Percentiles rank a stretch among this genome's conserved stretches.
Conservation (phyloP, 2,888 invertebrate species). For the Argyresthia albistria region DNA sequence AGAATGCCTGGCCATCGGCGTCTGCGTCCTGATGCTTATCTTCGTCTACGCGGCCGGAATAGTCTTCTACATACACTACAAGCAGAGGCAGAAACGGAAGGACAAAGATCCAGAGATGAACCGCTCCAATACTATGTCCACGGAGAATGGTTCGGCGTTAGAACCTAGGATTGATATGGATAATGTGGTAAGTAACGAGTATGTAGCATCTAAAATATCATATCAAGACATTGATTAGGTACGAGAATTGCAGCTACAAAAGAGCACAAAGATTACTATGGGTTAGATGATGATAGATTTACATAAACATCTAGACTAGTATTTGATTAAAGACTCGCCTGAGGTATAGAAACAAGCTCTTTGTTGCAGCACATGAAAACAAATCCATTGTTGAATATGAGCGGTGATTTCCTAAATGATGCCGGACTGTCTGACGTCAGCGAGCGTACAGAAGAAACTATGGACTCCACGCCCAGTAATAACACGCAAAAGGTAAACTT, state of each 20-base stretch:
- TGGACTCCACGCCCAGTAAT: conserved; percentile 36
- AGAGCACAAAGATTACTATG: too few species aligned
- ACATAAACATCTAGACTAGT: too few species aligned
- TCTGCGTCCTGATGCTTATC: conserved; percentile 83
- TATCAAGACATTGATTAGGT: not conserved
- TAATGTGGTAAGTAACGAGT: conserved; percentile 44
- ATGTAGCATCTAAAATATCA: too few species aligned
- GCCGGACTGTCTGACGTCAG: conserved; percentile 52
- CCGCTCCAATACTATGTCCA: conserved; percentile 36
- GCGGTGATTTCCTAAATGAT: conserved; percentile 41
- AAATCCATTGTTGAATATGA: conserved; percentile 50
- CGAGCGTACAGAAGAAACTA: conserved; percentile 49
- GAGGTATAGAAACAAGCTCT: too few species aligned
- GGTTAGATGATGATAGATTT: too few species aligned
- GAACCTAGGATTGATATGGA: conserved; percentile 55
- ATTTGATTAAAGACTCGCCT: too few species aligned
- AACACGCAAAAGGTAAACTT: conserved; percentile 36
- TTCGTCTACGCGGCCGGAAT: conserved; percentile 89
- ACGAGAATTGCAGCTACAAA: not conserved
- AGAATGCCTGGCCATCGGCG: conserved; percentile 86
- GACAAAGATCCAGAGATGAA: conserved; percentile 52
- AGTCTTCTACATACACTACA: conserved; percentile 83
- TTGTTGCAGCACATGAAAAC: conserved; percentile 48
- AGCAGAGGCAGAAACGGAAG: conserved; percentile 75
- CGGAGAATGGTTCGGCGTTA: conserved; percentile 45